Base-by-base conservation (phyloP, 2,113 vertebrate species). In the Sorex araneus region DNA sequence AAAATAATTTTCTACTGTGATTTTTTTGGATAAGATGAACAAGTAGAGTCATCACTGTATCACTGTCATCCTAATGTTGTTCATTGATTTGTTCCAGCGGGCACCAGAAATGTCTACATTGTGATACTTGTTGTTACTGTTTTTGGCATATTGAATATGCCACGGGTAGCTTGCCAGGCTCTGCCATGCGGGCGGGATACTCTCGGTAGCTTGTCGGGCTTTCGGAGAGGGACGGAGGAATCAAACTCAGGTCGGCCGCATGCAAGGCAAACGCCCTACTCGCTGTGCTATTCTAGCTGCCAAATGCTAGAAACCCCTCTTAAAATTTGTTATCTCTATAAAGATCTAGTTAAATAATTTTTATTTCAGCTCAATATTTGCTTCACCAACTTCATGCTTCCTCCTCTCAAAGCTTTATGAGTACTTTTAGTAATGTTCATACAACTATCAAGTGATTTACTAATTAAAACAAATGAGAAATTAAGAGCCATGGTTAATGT, bases 391-490 rank as follows among this genome's bases (percentile, higher is more conserved):
- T 71, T 67, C 30, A 64, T 45, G 43, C 7, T 89, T 89, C 73
- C 82, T 80, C 78, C 40, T 90, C 2, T 82, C 27, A 57, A 81
- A 11, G 23, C 10, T 15, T 66, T 74, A 70, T 76, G 66, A 88
- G 60, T 85, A 88, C 82, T 94, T 82, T 73, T 67, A 88, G 75
- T 28, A 6, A 45, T 76, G n/a, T 9, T 75, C 36, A 95, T 79
- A 79, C 13, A 92, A 79, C 36, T 77, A 87, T 30, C 6, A 87
- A 71, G 60, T 79, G n/a, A 93, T 74, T 69, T 89, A 81, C 40
- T 80, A 93, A 94, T 82, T 91, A 74, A 95, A 95, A 73, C 32
- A 87, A 78, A 92, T 54, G 60, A 64, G 60, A 83, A 63, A 77
- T 89, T 60, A 93, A 82, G 43, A 63, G 5, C 28, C 34, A 28